These are phyloP conservation scores for Cybosia mesomella DNA, from an alignment of 2,888 invertebrate genomes.

Conservation along the genomic window DNA sequence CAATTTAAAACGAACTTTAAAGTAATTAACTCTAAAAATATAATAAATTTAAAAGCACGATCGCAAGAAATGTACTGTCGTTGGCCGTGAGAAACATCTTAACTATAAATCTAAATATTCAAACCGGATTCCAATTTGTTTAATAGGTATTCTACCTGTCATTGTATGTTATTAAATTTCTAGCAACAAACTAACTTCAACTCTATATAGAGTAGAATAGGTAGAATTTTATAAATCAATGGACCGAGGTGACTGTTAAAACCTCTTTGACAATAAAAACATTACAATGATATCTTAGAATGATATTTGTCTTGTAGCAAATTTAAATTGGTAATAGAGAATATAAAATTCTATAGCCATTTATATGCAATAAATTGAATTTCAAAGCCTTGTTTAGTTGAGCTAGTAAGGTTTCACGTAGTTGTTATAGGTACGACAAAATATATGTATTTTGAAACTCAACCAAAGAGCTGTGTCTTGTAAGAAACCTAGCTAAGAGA, in stretches of 20 bases:
- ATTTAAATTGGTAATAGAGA: conserved; percentile 12
- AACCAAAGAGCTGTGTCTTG: no score
- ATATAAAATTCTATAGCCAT: neutral
- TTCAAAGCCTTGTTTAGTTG: neutral
- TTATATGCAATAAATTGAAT: neutral
- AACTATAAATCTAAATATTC: conserved; percentile 42
- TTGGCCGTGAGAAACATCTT: conserved; percentile 30
- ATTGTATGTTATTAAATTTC: conserved; percentile 37
- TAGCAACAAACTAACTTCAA: conserved; percentile 12
- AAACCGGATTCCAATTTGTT: conserved; percentile 48
- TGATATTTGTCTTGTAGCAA: conserved; percentile 29
- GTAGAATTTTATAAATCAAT: neutral
- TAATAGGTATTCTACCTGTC: conserved; percentile 35
- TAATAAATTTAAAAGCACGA: conserved; percentile 33
- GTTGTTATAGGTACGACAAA: no score
- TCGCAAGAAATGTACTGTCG: conserved; percentile 34
- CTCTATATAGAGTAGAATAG: conserved; percentile 11
- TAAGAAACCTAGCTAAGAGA: no score
- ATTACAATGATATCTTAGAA: conserved; percentile 39
- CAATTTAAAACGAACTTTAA: conserved; percentile 5
- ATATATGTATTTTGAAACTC: no score
- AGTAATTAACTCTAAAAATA: conserved; percentile 11
- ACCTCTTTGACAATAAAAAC: conserved; percentile 22
- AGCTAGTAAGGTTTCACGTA: neutral
- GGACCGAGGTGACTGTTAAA: conserved; percentile 9